Conservation (phyloP, 2,113 vertebrate species). For the Alligator mississippiensis region DNA sequence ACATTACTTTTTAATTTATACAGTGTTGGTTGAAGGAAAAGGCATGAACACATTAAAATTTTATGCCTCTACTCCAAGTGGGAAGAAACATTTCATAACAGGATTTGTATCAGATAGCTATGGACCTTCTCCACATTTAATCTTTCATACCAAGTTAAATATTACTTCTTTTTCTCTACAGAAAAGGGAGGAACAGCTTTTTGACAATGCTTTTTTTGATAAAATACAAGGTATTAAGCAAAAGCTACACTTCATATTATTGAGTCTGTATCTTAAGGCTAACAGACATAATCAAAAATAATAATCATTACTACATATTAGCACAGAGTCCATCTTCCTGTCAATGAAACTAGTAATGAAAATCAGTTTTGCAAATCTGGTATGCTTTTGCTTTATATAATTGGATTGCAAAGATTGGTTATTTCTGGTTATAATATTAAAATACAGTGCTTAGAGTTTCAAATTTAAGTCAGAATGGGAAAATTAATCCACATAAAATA, state of each 20-base stretch:
- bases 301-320: neutral
- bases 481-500: neutral
- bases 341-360: neutral
- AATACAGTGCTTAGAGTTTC: neutral
- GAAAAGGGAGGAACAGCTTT: conserved; percentile 18
- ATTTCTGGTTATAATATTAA: neutral
- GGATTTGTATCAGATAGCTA: conserved; percentile 41
- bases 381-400: neutral
- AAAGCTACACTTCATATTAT: neutral
- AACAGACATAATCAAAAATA: neutral
- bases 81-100: conserved; percentile 38
- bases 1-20: conserved; percentile 56
- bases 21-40: conserved; percentile 52
- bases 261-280: conserved; percentile 11
- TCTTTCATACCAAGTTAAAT: conserved; percentile 45
- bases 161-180: conserved; percentile 26
- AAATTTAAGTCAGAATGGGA: neutral
- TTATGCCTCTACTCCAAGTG: conserved; percentile 48
- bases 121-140: conserved; percentile 42
- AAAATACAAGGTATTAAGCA: neutral
- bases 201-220: conserved; percentile 21
- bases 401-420: neutral
- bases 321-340: neutral
- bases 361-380: neutral
- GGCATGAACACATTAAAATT: conserved; percentile 66